Conservation (phyloP, 2,888 invertebrate genomes). For the Neuroscelio doddi region DNA sequence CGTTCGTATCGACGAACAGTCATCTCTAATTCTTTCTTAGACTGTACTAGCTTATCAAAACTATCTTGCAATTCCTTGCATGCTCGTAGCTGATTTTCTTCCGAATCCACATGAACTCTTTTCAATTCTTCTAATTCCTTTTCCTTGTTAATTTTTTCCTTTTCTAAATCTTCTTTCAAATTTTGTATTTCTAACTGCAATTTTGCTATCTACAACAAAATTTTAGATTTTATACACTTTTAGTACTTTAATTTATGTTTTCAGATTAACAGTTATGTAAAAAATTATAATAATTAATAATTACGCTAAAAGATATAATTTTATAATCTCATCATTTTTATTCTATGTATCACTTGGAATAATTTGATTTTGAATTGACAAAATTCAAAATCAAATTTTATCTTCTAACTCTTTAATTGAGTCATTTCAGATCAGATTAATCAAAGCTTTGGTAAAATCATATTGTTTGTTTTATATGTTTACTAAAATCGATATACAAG, state of each 20-base stretch:
- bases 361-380: no score
- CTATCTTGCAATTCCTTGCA: constrained; percentile 53
- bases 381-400: no score
- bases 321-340: no score
- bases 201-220: constrained; percentile 26
- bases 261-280: no score
- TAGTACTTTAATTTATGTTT: neutral
- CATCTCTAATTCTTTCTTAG: constrained; percentile 53
- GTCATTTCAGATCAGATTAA: no score
- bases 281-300: no score
- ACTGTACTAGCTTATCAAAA: constrained; percentile 36
- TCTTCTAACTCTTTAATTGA: no score
- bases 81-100: constrained; percentile 49
- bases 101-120: constrained; percentile 45
- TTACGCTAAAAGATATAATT: no score
- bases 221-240: neutral
- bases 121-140: constrained; percentile 51
- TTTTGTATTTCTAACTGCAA: constrained; percentile 49
- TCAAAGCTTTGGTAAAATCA: no score
- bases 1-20: constrained; percentile 54
- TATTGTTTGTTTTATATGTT: no score
- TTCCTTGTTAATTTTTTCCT: constrained; percentile 46
- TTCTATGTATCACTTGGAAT: no score
- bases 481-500: no score
- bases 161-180: constrained; percentile 52